Evolutionary conservation across 2,797 vertebrate genomes (phyloP), one percentile per base, ranked within the genome.

Genomic region (Salmo trutta): DNA sequence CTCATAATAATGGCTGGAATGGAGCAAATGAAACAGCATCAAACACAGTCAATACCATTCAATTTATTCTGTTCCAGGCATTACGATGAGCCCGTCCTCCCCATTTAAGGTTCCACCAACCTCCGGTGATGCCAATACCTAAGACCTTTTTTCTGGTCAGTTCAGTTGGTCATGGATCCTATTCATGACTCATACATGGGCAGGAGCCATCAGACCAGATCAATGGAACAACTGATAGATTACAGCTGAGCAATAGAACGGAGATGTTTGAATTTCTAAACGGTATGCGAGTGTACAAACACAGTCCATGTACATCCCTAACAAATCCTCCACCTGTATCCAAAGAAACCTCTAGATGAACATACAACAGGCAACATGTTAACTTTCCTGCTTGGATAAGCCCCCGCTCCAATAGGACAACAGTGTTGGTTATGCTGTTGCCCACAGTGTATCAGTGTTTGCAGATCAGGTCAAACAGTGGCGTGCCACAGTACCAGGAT

Each of bases 381-480:
- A 24, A 52, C 21, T 53, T 71, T 71, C 10, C 41, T 52, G 47
- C 41, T 51, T 36, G 67, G 12, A 1, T 51, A 21, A 10, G 69
- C 10, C 47, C 19, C 12, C 15, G 4, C 7, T 71, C 70, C 31
- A 27, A n/a, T 71, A 15, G 5, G 12, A 71, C 41, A 27, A 27
- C 21, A 10, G 41, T 71, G 41, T 51, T 41, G 19, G 7, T 51
- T 1, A 54, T 69, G 71, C 4, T 81, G 5, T 29, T 78, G 41
- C 74, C 76, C 76, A 83, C 77, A 10, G 41, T 41, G 41, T 10
- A 10, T 41, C 41, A 41, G 41, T 41, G 41, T 41, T 41, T 41
- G 81, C 79, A 59, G 75, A 82, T 51, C 75, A 31, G 47, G 74
- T 77, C 83, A 89, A 90, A 90, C 81, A 91, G 75, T 64, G 47